Evolutionary conservation across 2,113 vertebrate genomes (phyloP), one percentile per base, ranked within the genome.

Genomic region (Sceloporus undulatus): DNA sequence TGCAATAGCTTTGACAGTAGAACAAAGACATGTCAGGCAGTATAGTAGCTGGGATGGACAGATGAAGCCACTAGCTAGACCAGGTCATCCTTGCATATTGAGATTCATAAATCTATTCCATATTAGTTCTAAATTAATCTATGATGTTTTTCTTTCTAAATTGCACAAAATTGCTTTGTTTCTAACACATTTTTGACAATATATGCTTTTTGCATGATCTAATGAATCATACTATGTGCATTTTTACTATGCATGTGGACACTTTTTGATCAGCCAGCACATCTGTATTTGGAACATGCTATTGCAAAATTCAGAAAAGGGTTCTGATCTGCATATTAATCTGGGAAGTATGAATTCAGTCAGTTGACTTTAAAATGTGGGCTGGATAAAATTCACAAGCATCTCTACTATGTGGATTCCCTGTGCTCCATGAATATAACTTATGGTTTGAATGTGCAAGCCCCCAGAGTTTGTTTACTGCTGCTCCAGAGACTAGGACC

Each of bases 1-100:
- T 71, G n/a, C n/a, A 29, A 23, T 9, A 56, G 66, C 23, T 83
- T 84, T 70, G 25, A 93, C 84, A 7, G 80, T 34, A 65, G 75
- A 91, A 40, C 74, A 79, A 40, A 87, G 54, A 80, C 71, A 84
- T 29, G 8, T 38, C 2, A 48, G 74, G n/a, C 59, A 65, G 5
- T 2, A 34, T 34, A 66, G 40, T 1, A 70, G 7, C 66, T 68
- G 25, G 23, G 66, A 48, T 25, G 66, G 65, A 16, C 14, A 29
- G 65, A 18, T 52, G 25, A 52, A 10, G 14, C 16, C 27, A 48
- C 42, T 70, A 52, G 7, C 82, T 83, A 16, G 27, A 70, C 27
- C 14, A 70, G 29, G 5, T 48, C 27, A 29, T 16, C 42, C 14
- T 48, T 29, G 3, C 75, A 77, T 4, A 9, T 77, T 18, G 14